Base-by-base conservation (phyloP, 92 coral and sea anemone species). In the Anthopleura xanthogrammica region DNA sequence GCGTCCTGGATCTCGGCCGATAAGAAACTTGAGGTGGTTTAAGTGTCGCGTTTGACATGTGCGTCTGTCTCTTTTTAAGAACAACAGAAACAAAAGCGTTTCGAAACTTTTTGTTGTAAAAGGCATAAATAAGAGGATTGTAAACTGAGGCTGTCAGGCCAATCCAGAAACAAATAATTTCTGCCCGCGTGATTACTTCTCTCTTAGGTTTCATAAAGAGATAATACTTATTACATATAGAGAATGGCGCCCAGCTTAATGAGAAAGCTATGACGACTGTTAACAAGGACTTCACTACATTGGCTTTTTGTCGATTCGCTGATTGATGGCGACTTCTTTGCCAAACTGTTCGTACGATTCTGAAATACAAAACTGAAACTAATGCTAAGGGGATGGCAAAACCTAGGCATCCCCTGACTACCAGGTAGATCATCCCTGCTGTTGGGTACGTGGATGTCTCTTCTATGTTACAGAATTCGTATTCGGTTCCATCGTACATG, bases 221-320 rank as follows among this genome's bases (percentile, higher is more conserved):
- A 57, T 64, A 83, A 11, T 88, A 83, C 72, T 92, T 92, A 39
- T 91, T 90, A 12, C 83, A 60, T 42, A 88, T 50, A 24, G 96
- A 92, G 74, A 92, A 92, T 19, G 96, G 96, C 16, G 92, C 79
- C 96, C 96, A 92, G 40, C 96, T 92, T 65, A 88, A 41, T 56
- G 81, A 85, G 65, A 92, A 92, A n/a, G 96, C 94, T 3, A 88
- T 41, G 20, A 92, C 96, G 11, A 92, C 96, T 24, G 92, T 77
- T 14, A 86, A 60, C 16, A 92, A 80, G 10, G 93, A 85, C 60
- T 92, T 90, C 43, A 92, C 84, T 19, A 88, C 89, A 55, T 90
- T 92, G 40, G 83, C 52, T 75, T 89, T 80, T 80, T 84, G 88
- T 13, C 89, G 80, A 41, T 91, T 91, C 5, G 75, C 80, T 11